Conservation (phyloP, 2,888 invertebrate genomes). For the Heliconius sara region DNA sequence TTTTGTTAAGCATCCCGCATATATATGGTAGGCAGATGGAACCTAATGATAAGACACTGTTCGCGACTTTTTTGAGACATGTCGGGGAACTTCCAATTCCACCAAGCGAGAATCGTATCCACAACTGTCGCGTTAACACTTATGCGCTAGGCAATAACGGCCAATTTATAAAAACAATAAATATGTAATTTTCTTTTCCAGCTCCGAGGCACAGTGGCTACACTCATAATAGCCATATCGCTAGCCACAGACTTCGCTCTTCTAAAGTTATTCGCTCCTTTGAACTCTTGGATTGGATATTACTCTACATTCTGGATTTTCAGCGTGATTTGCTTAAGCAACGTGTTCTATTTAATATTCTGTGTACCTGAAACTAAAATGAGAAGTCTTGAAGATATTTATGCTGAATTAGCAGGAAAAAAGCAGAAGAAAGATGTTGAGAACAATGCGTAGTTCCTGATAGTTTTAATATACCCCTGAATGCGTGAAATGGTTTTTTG, state of each 20-base stretch:
- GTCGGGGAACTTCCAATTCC: no score
- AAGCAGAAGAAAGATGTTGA: slow-evolving; percentile 56
- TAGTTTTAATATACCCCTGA: neutral
- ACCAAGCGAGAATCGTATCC: no score
- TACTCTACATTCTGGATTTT: slow-evolving; percentile 93
- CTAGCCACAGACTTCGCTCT: slow-evolving; percentile 93
- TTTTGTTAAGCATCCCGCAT: no score
- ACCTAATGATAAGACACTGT: no score
- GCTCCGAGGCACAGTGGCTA: slow-evolving; percentile 78
- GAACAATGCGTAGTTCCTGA: slow-evolving; percentile 48
- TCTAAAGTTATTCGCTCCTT: slow-evolving; percentile 91
- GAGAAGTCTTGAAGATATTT: slow-evolving; percentile 94
- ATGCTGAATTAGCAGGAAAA: slow-evolving; percentile 88
- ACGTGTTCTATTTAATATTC: slow-evolving; percentile 91
- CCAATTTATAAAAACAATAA: no score
- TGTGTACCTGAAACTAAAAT: slow-evolving; percentile 98
- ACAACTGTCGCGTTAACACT: no score
- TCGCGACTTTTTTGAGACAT: no score
- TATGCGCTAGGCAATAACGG: no score
- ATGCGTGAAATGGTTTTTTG: neutral
- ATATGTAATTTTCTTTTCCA: slow-evolving; percentile 48
- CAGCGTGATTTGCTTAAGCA: slow-evolving; percentile 87
- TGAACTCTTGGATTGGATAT: slow-evolving; percentile 86
- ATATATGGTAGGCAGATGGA: no score
- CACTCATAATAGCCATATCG: slow-evolving; percentile 83